Percentiles rank a stretch among this genome's conserved stretches.
phyloP scores from a whole-genome alignment of 2,113 vertebrate species.

The Salminus brasiliensis region DNA sequence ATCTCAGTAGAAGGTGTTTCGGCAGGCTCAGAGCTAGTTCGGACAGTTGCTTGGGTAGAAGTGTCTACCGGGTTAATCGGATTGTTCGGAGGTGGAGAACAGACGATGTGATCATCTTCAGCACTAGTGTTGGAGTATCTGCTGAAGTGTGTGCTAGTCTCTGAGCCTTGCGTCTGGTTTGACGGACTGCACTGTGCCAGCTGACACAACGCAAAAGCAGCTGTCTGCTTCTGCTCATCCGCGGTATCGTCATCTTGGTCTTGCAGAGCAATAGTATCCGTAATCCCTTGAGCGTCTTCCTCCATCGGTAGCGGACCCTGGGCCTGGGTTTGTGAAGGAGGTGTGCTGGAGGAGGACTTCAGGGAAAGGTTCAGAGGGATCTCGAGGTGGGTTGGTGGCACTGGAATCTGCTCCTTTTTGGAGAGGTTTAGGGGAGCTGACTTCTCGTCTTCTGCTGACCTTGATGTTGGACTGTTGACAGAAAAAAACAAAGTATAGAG shows the following conservation, averaged over 20 bases:
- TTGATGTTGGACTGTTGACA: conserved; percentile 51
- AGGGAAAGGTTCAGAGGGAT: conserved; percentile 88
- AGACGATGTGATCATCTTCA: background rate
- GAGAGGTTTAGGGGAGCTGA: conserved; percentile 89
- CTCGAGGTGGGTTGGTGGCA: conserved; percentile 39
- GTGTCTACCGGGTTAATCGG: background rate
- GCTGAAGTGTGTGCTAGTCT: background rate
- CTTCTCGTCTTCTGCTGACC: conserved; percentile 5
- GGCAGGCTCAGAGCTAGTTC: background rate
- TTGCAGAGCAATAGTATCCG: conserved; percentile 23
- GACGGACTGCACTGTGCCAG: conserved; percentile 71
- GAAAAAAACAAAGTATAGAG: conserved; percentile 43
- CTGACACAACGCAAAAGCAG: conserved; percentile 92
- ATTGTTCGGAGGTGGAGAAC: background rate
- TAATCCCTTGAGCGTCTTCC: background rate
- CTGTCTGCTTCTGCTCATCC: conserved; percentile 85
- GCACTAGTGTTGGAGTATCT: background rate
- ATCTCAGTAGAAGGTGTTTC: background rate
- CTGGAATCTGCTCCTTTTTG: conserved; percentile 70
- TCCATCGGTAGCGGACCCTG: background rate
- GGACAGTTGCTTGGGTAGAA: background rate
- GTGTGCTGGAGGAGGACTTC: conserved; percentile 67
- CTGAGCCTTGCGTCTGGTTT: background rate
- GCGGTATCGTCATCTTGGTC: conserved; percentile 72
- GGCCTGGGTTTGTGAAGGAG: background rate